Conservation (phyloP, 2,888 invertebrate genomes). For the Aspidapion aeneum region DNA sequence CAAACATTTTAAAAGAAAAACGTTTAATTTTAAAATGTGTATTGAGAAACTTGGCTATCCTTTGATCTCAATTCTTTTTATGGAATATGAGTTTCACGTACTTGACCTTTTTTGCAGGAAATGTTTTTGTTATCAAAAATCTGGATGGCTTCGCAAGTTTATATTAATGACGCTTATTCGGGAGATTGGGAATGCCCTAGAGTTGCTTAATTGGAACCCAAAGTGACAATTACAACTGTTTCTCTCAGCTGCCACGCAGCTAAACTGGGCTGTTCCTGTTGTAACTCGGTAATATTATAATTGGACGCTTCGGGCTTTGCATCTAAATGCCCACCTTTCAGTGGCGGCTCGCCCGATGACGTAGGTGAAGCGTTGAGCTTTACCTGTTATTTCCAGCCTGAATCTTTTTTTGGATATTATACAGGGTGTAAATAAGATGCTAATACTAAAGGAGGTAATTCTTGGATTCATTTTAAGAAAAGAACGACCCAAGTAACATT, state of each 20-base stretch:
- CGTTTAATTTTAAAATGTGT: no score
- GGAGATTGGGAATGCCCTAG: conserved; percentile 32
- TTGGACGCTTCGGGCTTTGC: conserved; percentile 42
- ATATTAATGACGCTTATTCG: conserved; percentile 19
- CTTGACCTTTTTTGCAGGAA: no score
- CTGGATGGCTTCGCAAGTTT: not conserved
- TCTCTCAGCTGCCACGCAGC: conserved; percentile 34
- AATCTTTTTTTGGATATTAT: no score
- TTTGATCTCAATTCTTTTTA: no score
- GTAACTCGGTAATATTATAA: conserved; percentile 46
- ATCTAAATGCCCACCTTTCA: conserved; percentile 13
- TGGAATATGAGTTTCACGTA: no score
- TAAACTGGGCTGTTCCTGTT: conserved; percentile 33
- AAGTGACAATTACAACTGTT: conserved; percentile 46
- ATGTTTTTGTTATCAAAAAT: not conserved
- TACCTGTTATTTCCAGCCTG: no score
- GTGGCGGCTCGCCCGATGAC: not conserved
- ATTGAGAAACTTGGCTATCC: no score
- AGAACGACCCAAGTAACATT: no score
- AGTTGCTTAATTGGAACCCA: conserved; percentile 46
- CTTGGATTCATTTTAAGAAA: no score
- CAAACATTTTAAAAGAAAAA: no score
- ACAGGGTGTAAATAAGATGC: no score
- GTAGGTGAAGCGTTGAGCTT: not conserved
- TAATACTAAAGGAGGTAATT: no score